These are phyloP conservation scores for Drosophila repletoides DNA, from an alignment of 1,140 invertebrate species.

Conservation along the genomic window DNA sequence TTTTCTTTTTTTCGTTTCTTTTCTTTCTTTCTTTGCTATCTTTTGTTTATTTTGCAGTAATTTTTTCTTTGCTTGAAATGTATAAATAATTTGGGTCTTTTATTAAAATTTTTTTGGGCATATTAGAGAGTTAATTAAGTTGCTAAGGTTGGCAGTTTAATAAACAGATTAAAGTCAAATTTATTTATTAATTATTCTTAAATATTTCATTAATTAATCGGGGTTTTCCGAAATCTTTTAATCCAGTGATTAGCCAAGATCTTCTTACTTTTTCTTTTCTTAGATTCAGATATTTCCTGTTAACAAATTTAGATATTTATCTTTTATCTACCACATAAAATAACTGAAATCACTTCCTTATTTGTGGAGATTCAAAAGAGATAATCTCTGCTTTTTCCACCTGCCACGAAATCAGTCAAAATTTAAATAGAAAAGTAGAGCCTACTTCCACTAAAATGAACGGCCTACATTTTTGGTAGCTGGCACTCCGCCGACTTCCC, in stretches of 20 bases:
- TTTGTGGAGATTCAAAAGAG: too few relatives aligned
- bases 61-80: background rate
- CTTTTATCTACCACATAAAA: too few relatives aligned
- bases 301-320: too few relatives aligned
- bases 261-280: too few relatives aligned
- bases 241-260: too few relatives aligned
- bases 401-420: background rate
- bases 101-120: background rate
- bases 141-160: background rate
- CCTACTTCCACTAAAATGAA: slow-evolving; percentile 50
- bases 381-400: background rate
- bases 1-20: background rate
- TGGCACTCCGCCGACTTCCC: background rate
- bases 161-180: too few relatives aligned
- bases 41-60: background rate
- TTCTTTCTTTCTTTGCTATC: background rate
- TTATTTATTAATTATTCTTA: too few relatives aligned
- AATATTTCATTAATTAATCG: too few relatives aligned
- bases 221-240: too few relatives aligned
- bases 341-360: too few relatives aligned
- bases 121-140: background rate
- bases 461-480: slow-evolving; percentile 62
- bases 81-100: slow-evolving; percentile 2
- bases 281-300: too few relatives aligned
- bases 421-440: slow-evolving; percentile 48